A percentile compares a stretch with the other conserved stretches of the same genome.
phyloP scores from a whole-genome alignment of 2,113 vertebrate species.

The Daubentonia madagascariensis region DNA sequence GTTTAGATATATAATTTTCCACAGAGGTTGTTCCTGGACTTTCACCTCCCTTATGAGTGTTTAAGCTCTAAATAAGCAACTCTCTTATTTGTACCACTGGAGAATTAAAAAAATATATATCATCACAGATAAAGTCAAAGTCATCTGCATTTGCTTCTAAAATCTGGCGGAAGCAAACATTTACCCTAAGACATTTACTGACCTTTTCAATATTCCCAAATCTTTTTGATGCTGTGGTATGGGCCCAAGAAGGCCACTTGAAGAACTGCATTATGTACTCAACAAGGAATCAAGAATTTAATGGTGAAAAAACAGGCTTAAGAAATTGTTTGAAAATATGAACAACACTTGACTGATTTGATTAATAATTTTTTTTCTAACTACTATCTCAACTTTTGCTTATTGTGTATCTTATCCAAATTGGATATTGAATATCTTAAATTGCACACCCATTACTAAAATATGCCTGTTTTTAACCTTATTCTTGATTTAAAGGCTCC shows the following conservation, averaged over 20 bases:
- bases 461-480: background rate
- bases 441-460: background rate
- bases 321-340: slow-evolving; percentile 1
- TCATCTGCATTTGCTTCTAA: background rate
- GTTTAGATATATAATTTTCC: slow-evolving; percentile 11
- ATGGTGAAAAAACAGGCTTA: background rate
- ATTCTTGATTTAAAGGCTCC: background rate
- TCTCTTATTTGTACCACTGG: background rate
- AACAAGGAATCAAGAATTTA: background rate
- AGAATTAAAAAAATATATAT: background rate
- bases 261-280: background rate
- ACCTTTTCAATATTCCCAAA: background rate
- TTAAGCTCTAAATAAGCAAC: slow-evolving; percentile 31
- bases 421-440: background rate
- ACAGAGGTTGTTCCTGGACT: background rate
- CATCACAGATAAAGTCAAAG: background rate
- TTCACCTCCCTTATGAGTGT: background rate
- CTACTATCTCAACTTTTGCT: background rate
- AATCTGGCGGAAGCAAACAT: background rate
- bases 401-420: slow-evolving; percentile 1
- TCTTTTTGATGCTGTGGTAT: background rate
- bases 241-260: background rate
- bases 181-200: background rate
- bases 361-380: background rate
- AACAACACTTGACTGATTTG: background rate